Conservation (phyloP, 2,888 invertebrate species). For the Aspidiotus rigidus region DNA sequence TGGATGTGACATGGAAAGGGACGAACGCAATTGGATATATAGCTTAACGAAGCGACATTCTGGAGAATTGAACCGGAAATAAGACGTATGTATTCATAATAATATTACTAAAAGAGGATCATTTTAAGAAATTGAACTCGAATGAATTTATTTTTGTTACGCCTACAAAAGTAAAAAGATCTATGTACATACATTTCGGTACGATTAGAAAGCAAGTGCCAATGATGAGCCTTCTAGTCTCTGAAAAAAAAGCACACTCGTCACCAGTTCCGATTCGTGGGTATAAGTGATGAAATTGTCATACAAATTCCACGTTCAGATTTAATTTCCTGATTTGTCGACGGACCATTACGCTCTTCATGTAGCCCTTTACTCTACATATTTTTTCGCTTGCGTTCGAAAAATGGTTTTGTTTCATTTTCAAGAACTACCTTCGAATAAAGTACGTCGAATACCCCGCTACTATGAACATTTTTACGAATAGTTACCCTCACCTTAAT, state of each 20-base stretch:
- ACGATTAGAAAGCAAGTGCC: too few relatives aligned
- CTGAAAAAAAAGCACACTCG: too few relatives aligned
- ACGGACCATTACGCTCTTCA: slow-evolving; percentile 26
- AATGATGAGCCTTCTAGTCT: too few relatives aligned
- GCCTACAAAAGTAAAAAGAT: too few relatives aligned
- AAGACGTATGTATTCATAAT: too few relatives aligned
- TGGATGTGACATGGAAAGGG: slow-evolving; percentile 20
- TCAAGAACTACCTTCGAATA: slow-evolving; percentile 14
- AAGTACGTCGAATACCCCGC: neutral
- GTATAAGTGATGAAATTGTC: too few relatives aligned
- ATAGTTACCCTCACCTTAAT: neutral
- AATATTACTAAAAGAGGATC: too few relatives aligned
- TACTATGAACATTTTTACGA: slow-evolving; percentile 22
- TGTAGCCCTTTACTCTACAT: neutral
- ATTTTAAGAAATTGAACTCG: too few relatives aligned
- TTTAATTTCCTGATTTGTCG: slow-evolving; percentile 32
- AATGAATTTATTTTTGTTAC: too few relatives aligned
- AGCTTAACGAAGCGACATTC: neutral
- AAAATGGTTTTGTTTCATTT: slow-evolving; percentile 17
- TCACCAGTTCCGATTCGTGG: too few relatives aligned
- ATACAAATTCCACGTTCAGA: neutral
- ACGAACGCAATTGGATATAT: slow-evolving; percentile 3
- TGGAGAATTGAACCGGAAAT: too few relatives aligned
- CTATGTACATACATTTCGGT: too few relatives aligned
- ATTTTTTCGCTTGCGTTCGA: neutral